Percentiles rank a stretch among this genome's conserved stretches.
These are phyloP conservation scores for Myotis findleyi DNA, from an alignment of 2,797 vertebrate species.

Conservation along the genomic window DNA sequence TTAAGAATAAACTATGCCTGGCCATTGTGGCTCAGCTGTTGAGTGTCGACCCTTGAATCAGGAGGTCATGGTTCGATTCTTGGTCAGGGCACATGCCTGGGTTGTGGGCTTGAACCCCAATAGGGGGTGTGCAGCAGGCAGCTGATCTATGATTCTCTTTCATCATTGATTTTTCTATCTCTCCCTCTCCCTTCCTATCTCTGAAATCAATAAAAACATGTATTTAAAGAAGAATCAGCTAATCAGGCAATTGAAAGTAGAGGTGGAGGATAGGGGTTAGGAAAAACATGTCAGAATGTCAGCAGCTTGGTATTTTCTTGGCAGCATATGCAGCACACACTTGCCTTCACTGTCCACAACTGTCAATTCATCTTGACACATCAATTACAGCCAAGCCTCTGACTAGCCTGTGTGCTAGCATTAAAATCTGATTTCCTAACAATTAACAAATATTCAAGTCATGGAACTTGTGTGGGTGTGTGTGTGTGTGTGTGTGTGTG, in stretches of 20 bases:
- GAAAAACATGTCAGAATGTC: background rate
- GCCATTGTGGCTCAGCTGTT: too few species aligned
- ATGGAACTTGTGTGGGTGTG: background rate
- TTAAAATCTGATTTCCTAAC: background rate
- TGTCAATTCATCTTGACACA: slow-evolving; percentile 19
- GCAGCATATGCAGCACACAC: background rate
- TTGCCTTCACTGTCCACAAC: slow-evolving; percentile 46
- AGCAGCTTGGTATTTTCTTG: background rate
- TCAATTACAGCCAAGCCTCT: background rate
- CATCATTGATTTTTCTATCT: too few species aligned
- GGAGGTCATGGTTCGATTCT: too few species aligned
- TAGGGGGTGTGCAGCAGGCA: too few species aligned
- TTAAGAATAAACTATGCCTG: slow-evolving; percentile 6
- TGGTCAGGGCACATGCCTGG: too few species aligned
- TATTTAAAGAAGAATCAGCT: background rate
- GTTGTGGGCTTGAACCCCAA: too few species aligned
- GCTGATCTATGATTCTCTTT: too few species aligned
- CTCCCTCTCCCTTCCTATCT: too few species aligned
- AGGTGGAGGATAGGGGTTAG: background rate
- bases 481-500: background rate
- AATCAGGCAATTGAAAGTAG: background rate
- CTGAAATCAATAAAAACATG: too few species aligned
- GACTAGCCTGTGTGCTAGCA: slow-evolving; percentile 27
- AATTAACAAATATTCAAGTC: slow-evolving; percentile 14
- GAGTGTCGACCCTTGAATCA: too few species aligned